These are phyloP conservation scores for Cnemophilus loriae DNA, from an alignment of 2,113 vertebrate genomes.

Conservation along the genomic window DNA sequence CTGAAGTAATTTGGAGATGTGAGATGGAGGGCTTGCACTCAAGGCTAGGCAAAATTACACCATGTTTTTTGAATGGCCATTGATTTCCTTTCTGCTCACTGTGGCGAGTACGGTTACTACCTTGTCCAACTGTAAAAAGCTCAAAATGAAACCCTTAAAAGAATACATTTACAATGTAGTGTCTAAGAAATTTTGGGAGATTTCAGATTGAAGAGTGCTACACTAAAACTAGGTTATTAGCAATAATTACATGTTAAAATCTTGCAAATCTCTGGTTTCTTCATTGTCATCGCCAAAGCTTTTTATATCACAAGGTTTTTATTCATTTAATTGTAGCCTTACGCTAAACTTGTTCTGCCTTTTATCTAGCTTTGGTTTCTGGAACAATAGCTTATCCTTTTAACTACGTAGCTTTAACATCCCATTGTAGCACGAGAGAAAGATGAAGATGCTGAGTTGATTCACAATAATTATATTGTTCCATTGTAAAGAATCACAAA, in stretches of 20 bases:
- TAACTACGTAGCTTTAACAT: neutral
- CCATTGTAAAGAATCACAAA: neutral
- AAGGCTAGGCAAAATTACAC: neutral
- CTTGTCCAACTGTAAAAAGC: neutral
- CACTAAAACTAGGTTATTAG: conserved; percentile 1
- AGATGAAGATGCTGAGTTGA: conserved; percentile 7
- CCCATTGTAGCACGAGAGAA: neutral
- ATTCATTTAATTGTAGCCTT: conserved; percentile 43
- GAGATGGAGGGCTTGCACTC: neutral
- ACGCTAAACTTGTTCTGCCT: neutral
- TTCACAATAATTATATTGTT: conserved; percentile 23
- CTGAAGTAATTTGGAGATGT: neutral
- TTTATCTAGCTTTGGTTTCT: neutral
- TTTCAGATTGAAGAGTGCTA: neutral
- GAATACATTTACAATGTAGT: neutral
- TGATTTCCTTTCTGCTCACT: neutral
- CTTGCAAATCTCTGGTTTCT: conserved; percentile 4
- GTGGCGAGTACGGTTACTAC: neutral
- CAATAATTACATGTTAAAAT: conserved; percentile 23
- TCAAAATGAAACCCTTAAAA: neutral
- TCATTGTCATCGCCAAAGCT: neutral
- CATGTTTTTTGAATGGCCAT: neutral
- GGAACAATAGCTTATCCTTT: conserved; percentile 42
- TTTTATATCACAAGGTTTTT: conserved; percentile 32
- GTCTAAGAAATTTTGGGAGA: neutral